Percentiles rank a stretch among this genome's conserved stretches.
Evolutionary conservation across 2,113 vertebrate genomes (phyloP).

Genomic region (Lepus timidus): DNA sequence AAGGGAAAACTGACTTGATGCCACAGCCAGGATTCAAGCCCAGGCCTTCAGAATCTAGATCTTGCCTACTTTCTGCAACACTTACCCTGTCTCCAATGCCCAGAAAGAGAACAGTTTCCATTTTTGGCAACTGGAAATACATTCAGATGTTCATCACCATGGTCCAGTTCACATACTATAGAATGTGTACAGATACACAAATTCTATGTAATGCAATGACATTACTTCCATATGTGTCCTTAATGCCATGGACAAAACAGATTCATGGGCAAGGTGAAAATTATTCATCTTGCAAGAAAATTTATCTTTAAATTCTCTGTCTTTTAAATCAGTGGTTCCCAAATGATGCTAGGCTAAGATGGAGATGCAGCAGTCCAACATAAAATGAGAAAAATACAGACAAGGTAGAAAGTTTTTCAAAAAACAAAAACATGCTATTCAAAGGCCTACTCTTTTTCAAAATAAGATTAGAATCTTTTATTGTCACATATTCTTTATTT

Average conservation of each 20-base stretch:
- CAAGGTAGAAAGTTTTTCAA: conserved; percentile 7
- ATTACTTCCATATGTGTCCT: neutral
- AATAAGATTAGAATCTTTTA: conserved; percentile 28
- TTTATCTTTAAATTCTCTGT: conserved; percentile 49
- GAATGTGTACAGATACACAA: conserved; percentile 11
- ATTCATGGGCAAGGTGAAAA: neutral
- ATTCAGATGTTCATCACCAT: conserved; percentile 45
- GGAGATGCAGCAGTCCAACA: conserved; percentile 45
- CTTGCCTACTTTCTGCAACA: neutral
- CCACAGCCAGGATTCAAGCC: neutral
- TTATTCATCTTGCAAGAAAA: conserved; percentile 6
- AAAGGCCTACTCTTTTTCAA: conserved; percentile 60
- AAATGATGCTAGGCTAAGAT: conserved; percentile 52
- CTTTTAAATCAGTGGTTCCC: conserved; percentile 56
- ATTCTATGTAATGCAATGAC: conserved; percentile 24
- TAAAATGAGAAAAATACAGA: conserved; percentile 64
- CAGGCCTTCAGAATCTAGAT: neutral
- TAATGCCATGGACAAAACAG: neutral
- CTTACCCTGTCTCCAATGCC: conserved; percentile 31
- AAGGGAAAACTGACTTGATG: conserved; percentile 41
- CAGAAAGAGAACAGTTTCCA: conserved; percentile 16
- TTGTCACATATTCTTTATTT: conserved; percentile 65
- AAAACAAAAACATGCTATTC: conserved; percentile 53
- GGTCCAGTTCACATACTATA: neutral
- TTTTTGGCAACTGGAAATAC: neutral